Evolutionary conservation across 2,797 vertebrate species (phyloP), one percentile per base, ranked within the genome.

Genomic region (Amniataba percoides): DNA sequence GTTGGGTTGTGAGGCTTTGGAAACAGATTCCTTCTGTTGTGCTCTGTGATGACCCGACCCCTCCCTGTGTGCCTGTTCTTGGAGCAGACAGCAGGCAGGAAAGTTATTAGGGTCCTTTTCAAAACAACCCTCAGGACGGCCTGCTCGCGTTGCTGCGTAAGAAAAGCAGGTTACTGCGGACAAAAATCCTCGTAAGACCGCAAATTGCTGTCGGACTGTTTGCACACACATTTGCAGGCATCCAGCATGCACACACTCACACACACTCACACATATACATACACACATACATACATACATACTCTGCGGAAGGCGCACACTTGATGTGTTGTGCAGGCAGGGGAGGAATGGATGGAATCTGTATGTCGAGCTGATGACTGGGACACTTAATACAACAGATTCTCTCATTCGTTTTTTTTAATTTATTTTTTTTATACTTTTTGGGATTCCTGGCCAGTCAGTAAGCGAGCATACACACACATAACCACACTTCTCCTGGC

Each of bases 311-410:
- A 51, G 27, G 27, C 31, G 52, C 59, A 62, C 7, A 16, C 62
- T 63, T 65, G 8, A 23, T 5, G 36, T 62, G 63, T 36, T 53
- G 66, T 31, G 39, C 49, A 60, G 45, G 34, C 10, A 52, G 15
- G 5, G 46, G 15, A 75, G 42, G 73, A 74, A 71, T 71, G 72
- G 57, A 55, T 49, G 75, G 67, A 87, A 76, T 85, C 61, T 65
- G 31, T 40, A 25, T 15, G 53, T 57, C 15, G 52, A 71, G 69
- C 57, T 73, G 62, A 53, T 69, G 21, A 27, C 61, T 59, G n/a
- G 45, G 42, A 45, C 10, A 73, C 31, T n/a, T 40, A 31, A 57
- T 21, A 72, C 27, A 72, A 60, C 73, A 42, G 65, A 59, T 46
- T 58, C 27, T 61, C 45, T 74, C 12, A 62, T 42, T 57, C 19